Conservation (phyloP, 2,797 vertebrate genomes). For the Pseudomugil gertrudae region DNA sequence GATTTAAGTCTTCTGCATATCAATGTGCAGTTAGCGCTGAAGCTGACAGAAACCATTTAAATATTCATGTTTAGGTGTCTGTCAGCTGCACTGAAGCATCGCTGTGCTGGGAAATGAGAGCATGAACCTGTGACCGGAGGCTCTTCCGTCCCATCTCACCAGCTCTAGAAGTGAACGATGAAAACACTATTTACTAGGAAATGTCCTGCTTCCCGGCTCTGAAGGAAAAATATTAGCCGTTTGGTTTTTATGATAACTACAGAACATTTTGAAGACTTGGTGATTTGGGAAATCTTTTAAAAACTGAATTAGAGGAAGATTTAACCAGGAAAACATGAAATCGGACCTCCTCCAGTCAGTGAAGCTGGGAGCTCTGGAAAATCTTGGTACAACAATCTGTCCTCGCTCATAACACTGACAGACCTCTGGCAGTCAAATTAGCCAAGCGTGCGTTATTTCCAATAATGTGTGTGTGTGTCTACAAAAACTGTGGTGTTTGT, state of each 20-base stretch:
- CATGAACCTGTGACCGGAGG: background rate
- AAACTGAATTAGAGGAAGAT: background rate
- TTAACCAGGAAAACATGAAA: background rate
- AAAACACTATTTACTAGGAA: background rate
- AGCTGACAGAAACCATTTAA: too few relatives aligned
- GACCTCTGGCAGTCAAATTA: slow-evolving; percentile 13
- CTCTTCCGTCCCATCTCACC: background rate
- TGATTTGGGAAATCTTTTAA: background rate
- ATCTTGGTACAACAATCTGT: slow-evolving; percentile 6
- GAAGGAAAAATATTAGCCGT: too few relatives aligned
- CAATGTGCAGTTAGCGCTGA: background rate
- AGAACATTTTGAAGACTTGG: background rate
- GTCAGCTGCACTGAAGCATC: background rate
- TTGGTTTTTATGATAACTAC: too few relatives aligned
- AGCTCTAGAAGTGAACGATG: background rate
- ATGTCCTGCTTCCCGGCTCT: background rate
- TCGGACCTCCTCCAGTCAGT: background rate
- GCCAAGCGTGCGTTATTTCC: slow-evolving; percentile 5
- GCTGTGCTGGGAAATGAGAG: too few relatives aligned
- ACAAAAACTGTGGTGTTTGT: slow-evolving; percentile 63
- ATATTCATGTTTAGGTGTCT: background rate
- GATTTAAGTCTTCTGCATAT: background rate
- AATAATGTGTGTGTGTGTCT: slow-evolving; percentile 17
- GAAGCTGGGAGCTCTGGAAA: slow-evolving; percentile 8
- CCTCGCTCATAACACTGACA: background rate